phyloP scores from a whole-genome alignment of 2,797 vertebrate species.

The Picus viridis region DNA sequence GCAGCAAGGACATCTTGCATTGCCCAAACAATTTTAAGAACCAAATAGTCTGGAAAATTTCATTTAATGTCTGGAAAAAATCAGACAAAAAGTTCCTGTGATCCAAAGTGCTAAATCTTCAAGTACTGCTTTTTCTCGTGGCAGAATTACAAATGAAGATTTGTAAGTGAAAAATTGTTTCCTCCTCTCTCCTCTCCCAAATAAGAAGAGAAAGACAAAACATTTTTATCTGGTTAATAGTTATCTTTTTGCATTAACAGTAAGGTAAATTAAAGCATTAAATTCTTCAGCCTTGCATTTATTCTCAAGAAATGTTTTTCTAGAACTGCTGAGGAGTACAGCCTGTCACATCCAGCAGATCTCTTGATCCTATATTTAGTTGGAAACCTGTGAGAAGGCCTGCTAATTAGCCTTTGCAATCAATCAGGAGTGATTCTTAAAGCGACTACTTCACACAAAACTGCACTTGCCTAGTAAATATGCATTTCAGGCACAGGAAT shows the following conservation, averaged over 20 bases:
- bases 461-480: background rate
- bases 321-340: background rate
- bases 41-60: constrained; percentile 43
- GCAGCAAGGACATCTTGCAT: constrained; percentile 11
- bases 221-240: background rate
- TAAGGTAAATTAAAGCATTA: background rate
- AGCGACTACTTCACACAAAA: background rate
- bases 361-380: background rate
- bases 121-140: background rate
- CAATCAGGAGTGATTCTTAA: background rate
- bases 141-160: background rate
- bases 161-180: background rate
- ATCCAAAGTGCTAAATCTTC: constrained; percentile 6
- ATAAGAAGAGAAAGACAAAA: background rate
- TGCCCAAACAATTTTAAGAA: constrained; percentile 45
- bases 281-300: background rate
- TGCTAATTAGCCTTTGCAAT: background rate
- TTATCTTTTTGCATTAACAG: background rate
- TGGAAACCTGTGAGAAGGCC: background rate
- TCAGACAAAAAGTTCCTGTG: background rate
- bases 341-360: background rate
- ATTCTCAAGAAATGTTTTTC: background rate
- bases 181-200: fast-evolving
- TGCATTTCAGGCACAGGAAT: background rate
- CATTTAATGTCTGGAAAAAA: background rate